A percentile compares a stretch with the other conserved stretches of the same genome.
phyloP scores from a whole-genome alignment of 2,797 vertebrate genomes.

The Rhadinocentrus ornatus region DNA sequence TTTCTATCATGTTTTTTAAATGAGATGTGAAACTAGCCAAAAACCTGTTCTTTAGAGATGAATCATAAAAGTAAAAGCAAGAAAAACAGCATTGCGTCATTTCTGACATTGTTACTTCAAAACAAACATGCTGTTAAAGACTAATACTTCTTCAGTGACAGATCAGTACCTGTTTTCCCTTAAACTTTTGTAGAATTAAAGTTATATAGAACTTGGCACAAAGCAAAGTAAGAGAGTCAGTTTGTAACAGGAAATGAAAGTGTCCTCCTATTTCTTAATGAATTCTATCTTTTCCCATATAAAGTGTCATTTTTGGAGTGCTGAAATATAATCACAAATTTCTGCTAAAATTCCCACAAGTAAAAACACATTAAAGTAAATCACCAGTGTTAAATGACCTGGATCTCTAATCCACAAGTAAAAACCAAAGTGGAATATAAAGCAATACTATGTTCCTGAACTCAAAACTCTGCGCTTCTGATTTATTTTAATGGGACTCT shows the following conservation, averaged over 20 bases:
- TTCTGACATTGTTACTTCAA: conserved; percentile 2
- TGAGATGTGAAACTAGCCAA: not conserved
- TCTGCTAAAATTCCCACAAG: not conserved
- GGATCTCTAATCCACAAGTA: not conserved
- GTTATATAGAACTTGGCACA: not conserved
- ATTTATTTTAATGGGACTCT: no score
- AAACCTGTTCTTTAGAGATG: not conserved
- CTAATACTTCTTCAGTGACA: not conserved
- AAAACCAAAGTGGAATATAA: no score
- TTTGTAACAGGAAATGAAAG: not conserved
- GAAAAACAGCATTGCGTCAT: not conserved
- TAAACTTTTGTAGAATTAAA: not conserved
- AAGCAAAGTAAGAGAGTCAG: not conserved
- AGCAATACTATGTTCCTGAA: no score
- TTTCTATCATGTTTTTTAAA: not conserved
- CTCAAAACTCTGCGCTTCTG: no score
- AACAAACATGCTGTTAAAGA: not conserved
- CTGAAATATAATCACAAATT: not conserved
- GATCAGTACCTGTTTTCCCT: not conserved
- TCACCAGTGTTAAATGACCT: not conserved
- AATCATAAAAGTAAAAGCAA: not conserved
- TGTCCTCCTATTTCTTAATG: not conserved
- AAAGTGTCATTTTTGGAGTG: not conserved
- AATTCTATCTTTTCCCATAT: not conserved
- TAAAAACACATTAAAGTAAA: not conserved